Base-by-base conservation (phyloP, 2,888 invertebrate species). In the Parnassius apollo region DNA sequence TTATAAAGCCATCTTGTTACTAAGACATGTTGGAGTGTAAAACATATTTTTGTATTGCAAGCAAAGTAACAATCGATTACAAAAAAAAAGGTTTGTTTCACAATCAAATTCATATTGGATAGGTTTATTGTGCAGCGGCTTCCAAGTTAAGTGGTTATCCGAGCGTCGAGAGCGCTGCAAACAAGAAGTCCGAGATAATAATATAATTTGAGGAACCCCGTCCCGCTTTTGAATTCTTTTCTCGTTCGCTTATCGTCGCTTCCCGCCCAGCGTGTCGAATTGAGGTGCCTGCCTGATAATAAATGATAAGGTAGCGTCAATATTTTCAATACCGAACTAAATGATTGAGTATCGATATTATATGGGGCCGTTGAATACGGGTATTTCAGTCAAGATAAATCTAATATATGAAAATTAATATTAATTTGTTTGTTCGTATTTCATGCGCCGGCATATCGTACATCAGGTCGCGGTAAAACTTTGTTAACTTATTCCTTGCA, bases 171-270 rank as follows among this genome's bases (percentile, higher is more conserved):
- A 52, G 57, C 59, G 57, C 25, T 53, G 57, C 59, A 64, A 60
- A 64, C 59, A 64, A 59, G 59, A 52, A 51, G 64, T 60, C 59
- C 63, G 51, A 51, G 59, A 35, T 63, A 63, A 63, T 63, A 59
- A 63, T 63, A 59, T 57, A 56, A 64, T 64, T 60, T 64, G 51
- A 57, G 59, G 59, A 59, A 59, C 42, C 56, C 42, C 52, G 59
- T 46, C 9, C 55, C 63, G 62, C 52, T 51, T 54, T 61, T 50
- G 56, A 59, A 51, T 62, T 54, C 58, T 62, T 62, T 58, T 45
- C 53, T 49, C 49, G 49, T 50, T 45, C 55, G 50, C 59, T 63
- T 57, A 54, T 49, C 59, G 45, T 18, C 25, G 48, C 48, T 50
- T 22, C 50, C 62, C 62, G 44, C 55, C 54, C 59, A 55, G 12